Percentiles rank a stretch among this genome's conserved stretches.
Evolutionary conservation across 2,888 invertebrate species (phyloP).

Genomic region (Synanthedon andrenaeformis): DNA sequence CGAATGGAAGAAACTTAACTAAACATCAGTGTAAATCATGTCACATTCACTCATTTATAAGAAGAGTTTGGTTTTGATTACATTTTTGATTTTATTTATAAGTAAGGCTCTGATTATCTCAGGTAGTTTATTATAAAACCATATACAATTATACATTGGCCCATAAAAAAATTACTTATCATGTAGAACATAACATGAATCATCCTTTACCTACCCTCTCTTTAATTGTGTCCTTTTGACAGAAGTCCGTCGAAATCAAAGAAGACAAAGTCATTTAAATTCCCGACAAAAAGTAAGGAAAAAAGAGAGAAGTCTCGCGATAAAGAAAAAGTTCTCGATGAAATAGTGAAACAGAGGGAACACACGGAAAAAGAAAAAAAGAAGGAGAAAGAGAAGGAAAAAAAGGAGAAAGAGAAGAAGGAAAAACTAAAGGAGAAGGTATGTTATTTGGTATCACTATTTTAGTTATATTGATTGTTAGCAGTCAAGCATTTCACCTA

Average conservation of each 20-base stretch:
- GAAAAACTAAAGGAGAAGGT: conserved; percentile 49
- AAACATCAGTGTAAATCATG: too few species aligned
- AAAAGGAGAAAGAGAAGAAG: conserved; percentile 71
- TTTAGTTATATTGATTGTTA: too few species aligned
- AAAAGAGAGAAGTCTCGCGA: conserved; percentile 88
- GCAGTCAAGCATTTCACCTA: not conserved
- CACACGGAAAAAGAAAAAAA: conserved; percentile 71
- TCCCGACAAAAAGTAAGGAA: conserved; percentile 86
- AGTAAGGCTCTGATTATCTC: too few species aligned
- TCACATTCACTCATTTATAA: too few species aligned
- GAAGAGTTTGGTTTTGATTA: too few species aligned
- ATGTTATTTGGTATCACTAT: conserved; percentile 6
- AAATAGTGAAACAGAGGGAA: conserved; percentile 70
- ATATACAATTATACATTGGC: too few species aligned
- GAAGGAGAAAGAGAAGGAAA: conserved; percentile 71
- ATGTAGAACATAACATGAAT: too few species aligned
- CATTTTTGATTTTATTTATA: too few species aligned
- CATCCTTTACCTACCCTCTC: not conserved
- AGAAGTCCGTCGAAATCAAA: conserved; percentile 88
- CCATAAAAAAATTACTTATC: too few species aligned
- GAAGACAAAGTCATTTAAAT: conserved; percentile 90
- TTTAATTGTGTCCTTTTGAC: conserved; percentile 15
- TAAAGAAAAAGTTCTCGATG: conserved; percentile 75
- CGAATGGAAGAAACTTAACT: too few species aligned
- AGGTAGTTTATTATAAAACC: too few species aligned